phyloP scores from a whole-genome alignment of 2,888 invertebrate genomes.

The Cantharis nigra region DNA sequence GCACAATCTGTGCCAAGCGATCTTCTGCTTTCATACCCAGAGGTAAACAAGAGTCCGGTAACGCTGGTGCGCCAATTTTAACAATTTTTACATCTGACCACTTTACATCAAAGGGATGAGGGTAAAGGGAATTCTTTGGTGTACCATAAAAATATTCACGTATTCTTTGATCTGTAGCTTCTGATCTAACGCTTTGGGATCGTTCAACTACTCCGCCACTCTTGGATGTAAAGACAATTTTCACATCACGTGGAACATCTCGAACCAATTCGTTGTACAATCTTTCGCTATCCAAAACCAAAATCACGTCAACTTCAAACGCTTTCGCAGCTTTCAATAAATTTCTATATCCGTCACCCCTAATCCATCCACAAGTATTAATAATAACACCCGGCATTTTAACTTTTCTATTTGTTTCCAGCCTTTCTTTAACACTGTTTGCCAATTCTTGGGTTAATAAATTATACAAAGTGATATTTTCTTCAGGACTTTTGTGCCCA shows the following conservation, averaged over 20 bases:
- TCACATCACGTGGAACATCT: slow-evolving; percentile 92
- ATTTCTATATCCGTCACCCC: slow-evolving; percentile 86
- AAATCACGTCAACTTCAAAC: slow-evolving; percentile 94
- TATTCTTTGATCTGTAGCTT: slow-evolving; percentile 79
- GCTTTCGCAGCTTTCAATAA: slow-evolving; percentile 87
- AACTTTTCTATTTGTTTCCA: slow-evolving; percentile 88
- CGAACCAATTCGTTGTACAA: slow-evolving; percentile 91
- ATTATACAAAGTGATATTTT: slow-evolving; percentile 84
- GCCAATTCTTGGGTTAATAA: slow-evolving; percentile 83
- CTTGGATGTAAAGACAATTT: slow-evolving; percentile 90
- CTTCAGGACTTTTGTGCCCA: slow-evolving; percentile 79
- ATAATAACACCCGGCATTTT: slow-evolving; percentile 69
- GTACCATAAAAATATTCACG: slow-evolving; percentile 97
- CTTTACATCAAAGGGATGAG: slow-evolving; percentile 93
- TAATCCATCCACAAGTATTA: slow-evolving; percentile 98
- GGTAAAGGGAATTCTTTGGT: slow-evolving; percentile 72
- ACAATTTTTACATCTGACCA: slow-evolving; percentile 87
- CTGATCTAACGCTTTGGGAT: slow-evolving; percentile 70
- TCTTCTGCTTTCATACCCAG: slow-evolving; percentile 94
- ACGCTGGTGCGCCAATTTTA: slow-evolving; percentile 90
- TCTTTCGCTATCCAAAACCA: slow-evolving; percentile 95
- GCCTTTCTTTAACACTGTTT: slow-evolving; percentile 80
- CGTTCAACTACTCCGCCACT: slow-evolving; percentile 96
- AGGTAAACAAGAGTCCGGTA: slow-evolving; percentile 96
- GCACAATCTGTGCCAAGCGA: slow-evolving; percentile 86